phyloP scores from a whole-genome alignment of 2,888 invertebrate genomes.

The Harpalus rufipes region DNA sequence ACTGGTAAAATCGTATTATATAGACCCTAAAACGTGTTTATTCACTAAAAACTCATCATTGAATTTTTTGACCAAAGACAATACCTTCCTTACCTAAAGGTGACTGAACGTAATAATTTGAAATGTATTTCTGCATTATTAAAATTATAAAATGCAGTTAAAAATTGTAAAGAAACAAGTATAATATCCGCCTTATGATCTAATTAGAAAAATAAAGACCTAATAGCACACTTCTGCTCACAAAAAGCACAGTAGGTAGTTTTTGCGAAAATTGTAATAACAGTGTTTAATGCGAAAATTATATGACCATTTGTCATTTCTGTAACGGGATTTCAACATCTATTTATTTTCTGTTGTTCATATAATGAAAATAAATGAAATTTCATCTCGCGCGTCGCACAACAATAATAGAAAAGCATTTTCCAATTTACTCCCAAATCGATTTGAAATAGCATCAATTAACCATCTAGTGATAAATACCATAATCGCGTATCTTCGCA shows the following conservation, averaged over 20 bases:
- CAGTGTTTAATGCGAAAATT: not conserved
- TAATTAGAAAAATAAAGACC: conserved; percentile 1
- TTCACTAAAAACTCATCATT: no score
- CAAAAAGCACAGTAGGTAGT: not conserved
- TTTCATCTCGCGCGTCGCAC: not conserved
- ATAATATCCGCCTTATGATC: not conserved
- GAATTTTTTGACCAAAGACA: no score
- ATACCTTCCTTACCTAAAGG: no score
- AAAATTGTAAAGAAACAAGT: no score
- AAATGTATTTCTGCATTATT: no score
- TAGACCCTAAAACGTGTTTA: no score
- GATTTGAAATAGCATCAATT: conserved; percentile 22
- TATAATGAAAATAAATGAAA: conserved; percentile 7
- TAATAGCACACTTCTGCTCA: not conserved
- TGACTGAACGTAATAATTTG: no score
- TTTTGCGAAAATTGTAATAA: not conserved
- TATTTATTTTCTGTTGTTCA: not conserved
- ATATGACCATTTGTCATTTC: not conserved
- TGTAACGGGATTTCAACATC: not conserved
- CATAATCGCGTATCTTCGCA: conserved; percentile 43
- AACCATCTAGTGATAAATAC: conserved; percentile 14
- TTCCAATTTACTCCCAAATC: conserved; percentile 35
- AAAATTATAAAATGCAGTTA: no score
- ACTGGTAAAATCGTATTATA: no score
- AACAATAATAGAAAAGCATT: conserved; percentile 30